phyloP scores from a whole-genome alignment of 2,113 vertebrate species.

The Ondatra zibethicus region DNA sequence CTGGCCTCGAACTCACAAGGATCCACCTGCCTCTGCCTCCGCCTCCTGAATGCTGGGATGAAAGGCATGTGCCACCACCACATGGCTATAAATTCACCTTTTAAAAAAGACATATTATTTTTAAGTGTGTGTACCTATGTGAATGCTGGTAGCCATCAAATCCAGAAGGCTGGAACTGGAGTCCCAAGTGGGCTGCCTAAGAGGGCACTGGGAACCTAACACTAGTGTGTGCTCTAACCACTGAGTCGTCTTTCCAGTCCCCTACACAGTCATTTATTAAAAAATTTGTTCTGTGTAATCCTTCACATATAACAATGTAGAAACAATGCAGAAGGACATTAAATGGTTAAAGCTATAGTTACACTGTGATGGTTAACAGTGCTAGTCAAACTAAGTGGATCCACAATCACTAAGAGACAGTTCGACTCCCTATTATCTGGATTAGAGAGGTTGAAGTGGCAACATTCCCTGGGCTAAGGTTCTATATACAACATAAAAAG shows the following conservation, averaged over 20 bases:
- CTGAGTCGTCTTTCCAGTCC: too few species aligned
- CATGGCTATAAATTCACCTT: too few species aligned
- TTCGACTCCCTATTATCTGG: not conserved
- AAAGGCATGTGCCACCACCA: too few species aligned
- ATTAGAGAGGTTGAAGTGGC: too few species aligned
- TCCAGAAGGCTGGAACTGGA: not conserved
- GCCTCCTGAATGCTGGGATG: too few species aligned
- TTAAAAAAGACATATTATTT: not conserved
- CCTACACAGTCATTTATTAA: not conserved
- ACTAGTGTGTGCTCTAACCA: not conserved
- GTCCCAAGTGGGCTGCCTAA: not conserved
- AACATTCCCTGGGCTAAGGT: not conserved
- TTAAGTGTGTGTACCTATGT: not conserved
- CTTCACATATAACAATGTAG: not conserved
- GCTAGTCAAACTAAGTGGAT: not conserved
- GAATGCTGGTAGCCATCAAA: not conserved
- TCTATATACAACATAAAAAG: not conserved
- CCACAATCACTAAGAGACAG: not conserved
- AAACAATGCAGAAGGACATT: not conserved
- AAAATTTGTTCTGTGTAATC: not conserved
- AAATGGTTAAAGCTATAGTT: constrained; percentile 1
- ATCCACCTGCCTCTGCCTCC: too few species aligned
- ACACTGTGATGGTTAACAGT: not conserved
- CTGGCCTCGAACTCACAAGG: too few species aligned
- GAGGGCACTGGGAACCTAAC: not conserved